Evolutionary conservation across 2,797 vertebrate genomes (phyloP).

Genomic region (Rhincodon typus): DNA sequence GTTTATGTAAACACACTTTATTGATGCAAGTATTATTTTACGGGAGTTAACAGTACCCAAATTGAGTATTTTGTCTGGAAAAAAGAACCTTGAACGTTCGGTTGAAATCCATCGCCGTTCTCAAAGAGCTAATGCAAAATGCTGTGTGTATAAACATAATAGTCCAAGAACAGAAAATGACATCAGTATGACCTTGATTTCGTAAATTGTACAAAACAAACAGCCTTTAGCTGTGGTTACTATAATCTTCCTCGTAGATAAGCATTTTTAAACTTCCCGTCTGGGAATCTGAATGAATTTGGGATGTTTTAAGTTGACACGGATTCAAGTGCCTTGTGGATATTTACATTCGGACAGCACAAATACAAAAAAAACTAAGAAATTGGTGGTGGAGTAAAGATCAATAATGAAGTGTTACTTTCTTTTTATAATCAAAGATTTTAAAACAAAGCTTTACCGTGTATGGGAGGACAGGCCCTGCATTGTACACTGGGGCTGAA

Average conservation of each 20-base stretch:
- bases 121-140: background rate
- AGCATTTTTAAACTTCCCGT: background rate
- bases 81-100: background rate
- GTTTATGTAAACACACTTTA: background rate
- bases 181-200: background rate
- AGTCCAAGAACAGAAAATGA: background rate
- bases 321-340: background rate
- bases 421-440: background rate
- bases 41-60: background rate
- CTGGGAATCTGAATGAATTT: background rate
- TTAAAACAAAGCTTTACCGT: background rate
- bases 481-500: background rate
- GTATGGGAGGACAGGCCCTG: background rate
- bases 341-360: background rate
- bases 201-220: background rate
- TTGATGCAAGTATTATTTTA: background rate
- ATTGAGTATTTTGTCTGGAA: background rate
- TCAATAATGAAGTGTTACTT: background rate
- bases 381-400: background rate
- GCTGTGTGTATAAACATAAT: background rate
- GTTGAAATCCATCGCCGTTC: background rate
- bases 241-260: background rate
- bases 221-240: background rate
- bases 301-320: background rate
- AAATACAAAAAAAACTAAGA: background rate